Evolutionary conservation across 2,888 invertebrate genomes (phyloP).

Genomic region (Nebria brevicollis): DNA sequence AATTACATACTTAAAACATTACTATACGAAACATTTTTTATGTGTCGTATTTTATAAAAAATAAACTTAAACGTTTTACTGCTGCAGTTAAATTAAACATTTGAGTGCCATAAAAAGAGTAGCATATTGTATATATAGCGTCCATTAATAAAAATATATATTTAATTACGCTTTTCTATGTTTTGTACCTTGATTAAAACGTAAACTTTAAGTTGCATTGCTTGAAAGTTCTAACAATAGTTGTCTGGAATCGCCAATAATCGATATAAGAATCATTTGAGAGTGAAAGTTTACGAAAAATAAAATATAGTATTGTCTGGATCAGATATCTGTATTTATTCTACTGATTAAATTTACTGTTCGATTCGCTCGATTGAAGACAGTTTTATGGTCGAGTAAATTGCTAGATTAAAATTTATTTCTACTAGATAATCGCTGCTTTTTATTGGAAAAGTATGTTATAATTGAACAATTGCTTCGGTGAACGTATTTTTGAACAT

Average conservation of each 20-base stretch:
- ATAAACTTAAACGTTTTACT: conserved; percentile 19
- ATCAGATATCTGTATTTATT: background rate
- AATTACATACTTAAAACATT: background rate
- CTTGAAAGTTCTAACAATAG: too few species aligned
- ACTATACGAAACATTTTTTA: background rate
- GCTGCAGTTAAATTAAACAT: conserved; percentile 31
- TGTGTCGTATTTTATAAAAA: background rate
- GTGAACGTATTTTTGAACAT: too few species aligned
- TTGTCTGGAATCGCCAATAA: background rate
- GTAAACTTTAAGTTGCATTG: too few species aligned
- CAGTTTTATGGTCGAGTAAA: background rate
- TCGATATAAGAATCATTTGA: background rate
- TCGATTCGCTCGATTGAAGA: background rate
- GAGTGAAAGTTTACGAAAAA: background rate
- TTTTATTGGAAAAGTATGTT: background rate
- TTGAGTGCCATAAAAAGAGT: conserved; percentile 33
- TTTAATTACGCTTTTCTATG: conserved; percentile 10
- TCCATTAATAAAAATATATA: background rate
- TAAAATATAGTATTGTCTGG: background rate
- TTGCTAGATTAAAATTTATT: background rate
- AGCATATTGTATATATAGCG: background rate
- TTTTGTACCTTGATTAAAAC: too few species aligned
- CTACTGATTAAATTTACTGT: background rate
- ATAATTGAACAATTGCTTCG: background rate
- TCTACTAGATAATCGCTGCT: background rate